These are phyloP conservation scores for Agrochola litura DNA, from an alignment of 2,888 invertebrate genomes.

Conservation along the genomic window DNA sequence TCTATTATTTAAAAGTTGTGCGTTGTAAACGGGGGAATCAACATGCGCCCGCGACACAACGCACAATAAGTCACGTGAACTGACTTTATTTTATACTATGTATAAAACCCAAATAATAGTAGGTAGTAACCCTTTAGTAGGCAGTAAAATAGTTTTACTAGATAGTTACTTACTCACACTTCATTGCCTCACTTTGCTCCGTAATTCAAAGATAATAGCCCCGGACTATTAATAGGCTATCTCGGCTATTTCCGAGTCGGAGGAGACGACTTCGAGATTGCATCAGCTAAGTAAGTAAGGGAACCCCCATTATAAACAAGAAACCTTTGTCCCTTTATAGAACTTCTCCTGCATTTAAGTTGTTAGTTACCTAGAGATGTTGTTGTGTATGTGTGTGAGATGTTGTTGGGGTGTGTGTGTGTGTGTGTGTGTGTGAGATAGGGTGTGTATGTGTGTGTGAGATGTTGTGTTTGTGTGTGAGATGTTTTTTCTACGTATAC, in stretches of 20 bases:
- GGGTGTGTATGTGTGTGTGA: too few relatives aligned
- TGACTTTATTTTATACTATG: not conserved
- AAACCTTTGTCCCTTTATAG: not conserved
- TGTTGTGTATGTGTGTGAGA: too few relatives aligned
- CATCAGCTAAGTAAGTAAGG: conserved; percentile 2
- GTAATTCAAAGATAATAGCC: conserved; percentile 51
- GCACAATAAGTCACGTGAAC: not conserved
- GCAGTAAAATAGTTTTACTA: conserved; percentile 34
- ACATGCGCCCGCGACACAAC: too few relatives aligned
- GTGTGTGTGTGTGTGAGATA: too few relatives aligned
- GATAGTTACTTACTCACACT: conserved; percentile 16
- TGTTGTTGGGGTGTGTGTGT: too few relatives aligned
- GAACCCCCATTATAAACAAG: not conserved
- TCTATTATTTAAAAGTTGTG: too few relatives aligned
- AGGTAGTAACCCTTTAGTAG: not conserved
- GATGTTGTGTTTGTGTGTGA: too few relatives aligned
- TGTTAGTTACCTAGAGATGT: too few relatives aligned
- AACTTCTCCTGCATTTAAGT: not conserved
- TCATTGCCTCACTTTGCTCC: conserved; percentile 33
- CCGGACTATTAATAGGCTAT: conserved; percentile 39
- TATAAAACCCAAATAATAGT: not conserved
- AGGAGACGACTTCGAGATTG: conserved; percentile 41
- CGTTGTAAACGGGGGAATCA: too few relatives aligned
- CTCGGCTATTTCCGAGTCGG: conserved; percentile 40
- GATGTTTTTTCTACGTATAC: not conserved